Base-by-base conservation (phyloP, 2,888 invertebrate genomes). In the Mallateleia sp. region DNA sequence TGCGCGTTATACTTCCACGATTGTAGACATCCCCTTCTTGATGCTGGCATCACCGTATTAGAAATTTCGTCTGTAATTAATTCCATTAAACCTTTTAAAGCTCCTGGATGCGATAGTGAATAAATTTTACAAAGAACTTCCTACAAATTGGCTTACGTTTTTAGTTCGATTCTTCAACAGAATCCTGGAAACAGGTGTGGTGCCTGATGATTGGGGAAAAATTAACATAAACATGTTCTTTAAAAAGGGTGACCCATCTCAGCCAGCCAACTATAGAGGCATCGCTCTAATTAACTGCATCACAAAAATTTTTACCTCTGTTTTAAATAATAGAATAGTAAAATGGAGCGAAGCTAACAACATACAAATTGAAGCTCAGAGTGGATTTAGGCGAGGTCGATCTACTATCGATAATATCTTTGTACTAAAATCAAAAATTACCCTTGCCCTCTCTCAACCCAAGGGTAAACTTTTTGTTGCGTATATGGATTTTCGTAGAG, bases 381-480 rank as follows among this genome's bases (percentile, higher is more conserved):
- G 87, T 0, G 91, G 90, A 1, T 92, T 91, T 38, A 74, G 89
- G 60, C 62, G 34, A 20, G 66, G 80, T 2, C 47, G 87, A 42
- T 79, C 87, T 1, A 89, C 87, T 2, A 69, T 85, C 18, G 91
- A 92, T 47, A 90, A 90, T 54, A 82, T 91, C 1, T 92, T 92
- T 60, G 80, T 85, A 0, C 79, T 92, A 0, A 62, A 67, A 1
- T 32, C 89, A 1, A 78, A 67, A n/a, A 74, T 90, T 14, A 58
- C 79, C 2, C 0, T 75, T 3, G 80, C 87, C 9, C 47, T 89
- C 9, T 47, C 62, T 8, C 72, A 87, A 66, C 64, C 69, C 18
- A 78, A 72, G 38, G 78, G 81, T 5, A 86, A 78, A 72, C 28
- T 91, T 1, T 91, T 78, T 62, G 79, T 86, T 0, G 84, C 54